Evolutionary conservation across 2,797 vertebrate species (phyloP), one percentile per base, ranked within the genome.

Genomic region (Streptopelia turtur): DNA sequence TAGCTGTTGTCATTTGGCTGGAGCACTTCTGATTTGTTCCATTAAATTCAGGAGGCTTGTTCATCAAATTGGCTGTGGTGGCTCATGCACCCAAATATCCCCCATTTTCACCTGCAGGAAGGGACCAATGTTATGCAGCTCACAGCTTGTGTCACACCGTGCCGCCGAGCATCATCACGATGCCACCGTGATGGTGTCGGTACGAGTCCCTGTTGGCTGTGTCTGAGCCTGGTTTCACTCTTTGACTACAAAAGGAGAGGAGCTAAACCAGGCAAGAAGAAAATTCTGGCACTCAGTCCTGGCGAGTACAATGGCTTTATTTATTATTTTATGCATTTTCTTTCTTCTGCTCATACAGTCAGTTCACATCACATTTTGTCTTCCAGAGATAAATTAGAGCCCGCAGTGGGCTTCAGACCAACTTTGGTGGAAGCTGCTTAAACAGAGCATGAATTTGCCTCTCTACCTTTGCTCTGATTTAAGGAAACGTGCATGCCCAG

Each of bases 331-430:
- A 91, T 90, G 74, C 39, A 1, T 91, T 95, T 94, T 96, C 78
- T 91, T 85, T 90, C 88, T 93, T 92, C 65, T 92, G 61, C 16
- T 72, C 60, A 63, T 68, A 28, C 45, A 76, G 59, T 93, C 87
- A 71, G 64, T 90, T 78, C 90, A 91, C 55, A 71, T 88, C 77
- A 31, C 31, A 14, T 83, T 95, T 80, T 89, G 93, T 80, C 92
- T 96, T 90, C 56, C 64, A 93, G 64, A 95, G 91, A 95, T 87
- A 94, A 95, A 87, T 87, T 69, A 59, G 87, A 95, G 41, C 66
- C 47, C 20, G 0, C 17, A 89, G 74, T 17, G 12, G 72, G 90
- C 88, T 81, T 41, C 81, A 37, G 72, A 59, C 80, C 79, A 76
- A 71, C 37, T 65, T 56, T 66, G 43, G 68, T 92, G 80, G 80